Evolutionary conservation across 2,888 invertebrate genomes (phyloP).

Genomic region (Scrobipalpa costella): DNA sequence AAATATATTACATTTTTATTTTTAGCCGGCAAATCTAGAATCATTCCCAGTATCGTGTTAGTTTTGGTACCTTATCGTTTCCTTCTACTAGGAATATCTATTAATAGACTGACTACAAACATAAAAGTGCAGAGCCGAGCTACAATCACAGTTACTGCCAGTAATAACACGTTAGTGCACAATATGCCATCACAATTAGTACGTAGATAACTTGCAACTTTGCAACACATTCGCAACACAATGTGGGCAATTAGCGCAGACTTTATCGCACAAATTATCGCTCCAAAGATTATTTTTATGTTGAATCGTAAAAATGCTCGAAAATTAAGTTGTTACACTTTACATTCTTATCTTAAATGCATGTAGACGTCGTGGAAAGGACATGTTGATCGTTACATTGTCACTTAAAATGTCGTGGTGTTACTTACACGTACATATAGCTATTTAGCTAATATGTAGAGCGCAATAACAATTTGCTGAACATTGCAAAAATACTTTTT

Average conservation of each 20-base stretch:
- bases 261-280: conserved; percentile 21
- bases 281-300: conserved; percentile 19
- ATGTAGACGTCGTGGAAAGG: conserved; percentile 2
- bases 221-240: conserved; percentile 10
- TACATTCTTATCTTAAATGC: conserved; percentile 10
- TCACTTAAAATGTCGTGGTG: conserved; percentile 1
- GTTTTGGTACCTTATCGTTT: background rate
- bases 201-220: background rate
- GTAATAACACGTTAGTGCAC: background rate
- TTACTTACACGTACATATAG: background rate
- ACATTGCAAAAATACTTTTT: too few relatives aligned
- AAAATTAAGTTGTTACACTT: conserved; percentile 24
- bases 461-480: too few relatives aligned
- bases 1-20: too few relatives aligned
- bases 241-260: conserved; percentile 20
- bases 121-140: background rate
- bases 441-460: too few relatives aligned
- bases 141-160: background rate
- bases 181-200: conserved; percentile 2
- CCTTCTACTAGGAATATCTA: too few relatives aligned
- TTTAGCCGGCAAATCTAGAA: too few relatives aligned
- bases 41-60: too few relatives aligned
- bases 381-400: conserved; percentile 10
- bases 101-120: background rate
- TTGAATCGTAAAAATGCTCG: conserved; percentile 13